phyloP scores from a whole-genome alignment of 2,888 invertebrate genomes.

The Acanthosepion esculentum region DNA sequence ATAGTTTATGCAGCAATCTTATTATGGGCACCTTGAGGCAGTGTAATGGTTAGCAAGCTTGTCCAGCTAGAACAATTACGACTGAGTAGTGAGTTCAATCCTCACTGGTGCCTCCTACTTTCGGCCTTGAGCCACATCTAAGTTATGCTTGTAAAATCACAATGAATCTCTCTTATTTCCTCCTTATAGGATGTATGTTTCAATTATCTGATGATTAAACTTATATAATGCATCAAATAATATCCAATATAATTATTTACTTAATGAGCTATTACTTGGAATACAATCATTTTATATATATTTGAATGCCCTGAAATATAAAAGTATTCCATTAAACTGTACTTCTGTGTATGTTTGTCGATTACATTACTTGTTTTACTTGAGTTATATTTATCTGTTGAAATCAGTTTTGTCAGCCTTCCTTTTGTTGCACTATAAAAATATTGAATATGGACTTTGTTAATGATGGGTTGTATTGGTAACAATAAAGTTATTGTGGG shows the following conservation, averaged over 20 bases:
- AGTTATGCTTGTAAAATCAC: no score
- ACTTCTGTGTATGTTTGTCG: background rate
- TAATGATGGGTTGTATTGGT: background rate
- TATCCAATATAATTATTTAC: background rate
- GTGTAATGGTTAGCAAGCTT: no score
- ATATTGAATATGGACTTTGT: background rate
- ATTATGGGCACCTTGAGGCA: no score
- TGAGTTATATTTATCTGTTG: constrained; percentile 38
- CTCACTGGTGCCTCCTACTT: no score
- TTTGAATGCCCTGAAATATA: background rate
- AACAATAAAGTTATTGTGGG: background rate
- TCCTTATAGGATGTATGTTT: no score
- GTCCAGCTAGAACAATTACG: no score
- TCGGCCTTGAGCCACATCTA: no score
- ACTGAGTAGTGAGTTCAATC: no score
- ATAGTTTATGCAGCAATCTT: no score
- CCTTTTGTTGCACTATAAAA: background rate
- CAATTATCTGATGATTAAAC: no score
- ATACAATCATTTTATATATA: background rate
- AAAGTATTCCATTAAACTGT: background rate
- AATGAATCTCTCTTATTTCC: no score
- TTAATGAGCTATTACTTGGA: background rate
- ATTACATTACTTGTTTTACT: constrained; percentile 3
- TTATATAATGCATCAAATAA: background rate
- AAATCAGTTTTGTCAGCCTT: background rate